A percentile compares a stretch with the other conserved stretches of the same genome.
These are phyloP conservation scores for Xenopus laevis DNA, from an alignment of 2,113 vertebrate species.

Conservation along the genomic window DNA sequence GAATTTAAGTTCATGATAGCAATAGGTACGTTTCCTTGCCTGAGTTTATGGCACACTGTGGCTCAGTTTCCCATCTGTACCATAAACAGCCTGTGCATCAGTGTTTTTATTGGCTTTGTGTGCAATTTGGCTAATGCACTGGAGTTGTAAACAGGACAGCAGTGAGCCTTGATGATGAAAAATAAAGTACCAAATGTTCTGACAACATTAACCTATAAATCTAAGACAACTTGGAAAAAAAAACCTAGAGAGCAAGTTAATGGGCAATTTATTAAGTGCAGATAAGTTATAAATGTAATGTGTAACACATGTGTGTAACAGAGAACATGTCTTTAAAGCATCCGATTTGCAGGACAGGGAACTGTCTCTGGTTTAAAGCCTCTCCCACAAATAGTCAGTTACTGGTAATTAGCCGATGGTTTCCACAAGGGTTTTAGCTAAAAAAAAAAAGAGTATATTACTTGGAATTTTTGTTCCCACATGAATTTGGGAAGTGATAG, in stretches of 20 bases:
- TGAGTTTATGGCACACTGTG: too few relatives aligned
- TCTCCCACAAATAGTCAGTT: not conserved
- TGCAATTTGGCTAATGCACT: too few relatives aligned
- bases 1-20: too few relatives aligned
- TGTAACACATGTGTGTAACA: conserved; percentile 10
- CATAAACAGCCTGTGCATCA: too few relatives aligned
- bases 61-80: too few relatives aligned
- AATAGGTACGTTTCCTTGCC: too few relatives aligned
- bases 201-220: conserved; percentile 1
- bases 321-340: conserved; percentile 18
- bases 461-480: conserved; percentile 52
- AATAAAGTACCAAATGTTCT: not conserved
- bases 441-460: conserved; percentile 12
- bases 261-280: conserved; percentile 36
- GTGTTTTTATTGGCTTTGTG: too few relatives aligned
- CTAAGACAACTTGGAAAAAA: not conserved
- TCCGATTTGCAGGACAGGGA: conserved; percentile 11
- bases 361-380: conserved; percentile 4
- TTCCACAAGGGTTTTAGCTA: not conserved
- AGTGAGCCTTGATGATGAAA: too few relatives aligned
- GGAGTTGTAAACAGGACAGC: too few relatives aligned
- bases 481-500: conserved; percentile 53
- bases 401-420: conserved; percentile 18
- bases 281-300: conserved; percentile 30
- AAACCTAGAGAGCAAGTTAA: conserved; percentile 17